Conservation (phyloP, 2,113 vertebrate genomes). For the Brienomyrus longianalis region DNA sequence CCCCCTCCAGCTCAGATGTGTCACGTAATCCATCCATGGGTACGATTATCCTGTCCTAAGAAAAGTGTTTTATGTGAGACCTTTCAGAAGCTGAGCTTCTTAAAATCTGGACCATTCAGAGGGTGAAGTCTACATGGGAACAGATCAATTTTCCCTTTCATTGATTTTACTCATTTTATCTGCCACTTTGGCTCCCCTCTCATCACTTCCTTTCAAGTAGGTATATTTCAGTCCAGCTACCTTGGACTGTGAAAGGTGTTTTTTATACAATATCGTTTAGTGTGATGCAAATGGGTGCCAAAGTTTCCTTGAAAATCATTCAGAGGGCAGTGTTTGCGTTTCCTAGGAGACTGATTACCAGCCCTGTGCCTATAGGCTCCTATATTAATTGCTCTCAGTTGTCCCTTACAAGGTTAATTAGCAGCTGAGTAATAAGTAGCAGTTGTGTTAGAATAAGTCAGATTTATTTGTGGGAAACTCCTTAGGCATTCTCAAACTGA, state of each 20-base stretch:
- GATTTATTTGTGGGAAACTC: not conserved
- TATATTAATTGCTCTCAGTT: not conserved
- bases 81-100: not conserved
- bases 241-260: not conserved
- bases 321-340: not conserved
- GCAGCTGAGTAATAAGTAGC: not conserved
- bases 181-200: not conserved
- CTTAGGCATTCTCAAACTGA: not conserved
- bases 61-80: not conserved
- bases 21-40: not conserved
- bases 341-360: not conserved
- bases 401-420: not conserved
- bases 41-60: not conserved
- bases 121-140: not conserved
- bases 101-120: not conserved
- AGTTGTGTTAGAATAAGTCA: not conserved
- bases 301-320: not conserved
- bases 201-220: not conserved
- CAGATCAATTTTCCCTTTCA: not conserved
- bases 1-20: not conserved
- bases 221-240: not conserved
- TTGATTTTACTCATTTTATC: not conserved
- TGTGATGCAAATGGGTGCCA: not conserved
- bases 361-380: not conserved
- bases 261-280: not conserved